These are phyloP conservation scores for Syrmaticus mikado DNA, from an alignment of 2,113 vertebrate species.

Conservation along the genomic window DNA sequence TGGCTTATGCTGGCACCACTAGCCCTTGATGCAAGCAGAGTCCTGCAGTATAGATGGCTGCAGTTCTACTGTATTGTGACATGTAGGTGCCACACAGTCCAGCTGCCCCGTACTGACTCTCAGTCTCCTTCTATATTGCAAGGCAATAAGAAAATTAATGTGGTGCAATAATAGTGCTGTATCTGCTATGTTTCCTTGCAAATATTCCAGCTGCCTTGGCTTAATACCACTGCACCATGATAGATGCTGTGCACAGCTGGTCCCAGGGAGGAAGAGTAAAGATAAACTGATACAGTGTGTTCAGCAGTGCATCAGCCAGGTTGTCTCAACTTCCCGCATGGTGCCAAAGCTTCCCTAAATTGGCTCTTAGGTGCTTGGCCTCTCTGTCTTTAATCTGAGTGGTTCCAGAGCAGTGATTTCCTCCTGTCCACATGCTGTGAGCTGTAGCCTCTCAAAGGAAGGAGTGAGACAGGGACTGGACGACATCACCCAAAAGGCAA, in stretches of 20 bases:
- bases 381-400: conserved; percentile 41
- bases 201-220: not conserved
- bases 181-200: not conserved
- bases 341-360: conserved; percentile 7
- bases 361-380: not conserved
- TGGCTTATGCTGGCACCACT: not conserved
- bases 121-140: not conserved
- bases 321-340: conserved; percentile 6
- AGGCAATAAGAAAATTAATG: not conserved
- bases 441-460: not conserved
- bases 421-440: not conserved
- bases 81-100: not conserved
- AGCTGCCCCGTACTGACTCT: not conserved
- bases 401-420: not conserved
- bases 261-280: not conserved
- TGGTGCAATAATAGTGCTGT: not conserved
- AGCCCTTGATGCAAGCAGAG: not conserved
- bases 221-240: not conserved
- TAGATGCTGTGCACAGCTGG: not conserved
- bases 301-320: conserved; percentile 10
- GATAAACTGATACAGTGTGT: conserved; percentile 17
- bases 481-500: no score
- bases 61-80: not conserved
- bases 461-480: not conserved
- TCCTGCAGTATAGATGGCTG: not conserved